A percentile compares a stretch with the other conserved stretches of the same genome.
Evolutionary conservation across 2,797 vertebrate species (phyloP).

Genomic region (Perodicticus potto): DNA sequence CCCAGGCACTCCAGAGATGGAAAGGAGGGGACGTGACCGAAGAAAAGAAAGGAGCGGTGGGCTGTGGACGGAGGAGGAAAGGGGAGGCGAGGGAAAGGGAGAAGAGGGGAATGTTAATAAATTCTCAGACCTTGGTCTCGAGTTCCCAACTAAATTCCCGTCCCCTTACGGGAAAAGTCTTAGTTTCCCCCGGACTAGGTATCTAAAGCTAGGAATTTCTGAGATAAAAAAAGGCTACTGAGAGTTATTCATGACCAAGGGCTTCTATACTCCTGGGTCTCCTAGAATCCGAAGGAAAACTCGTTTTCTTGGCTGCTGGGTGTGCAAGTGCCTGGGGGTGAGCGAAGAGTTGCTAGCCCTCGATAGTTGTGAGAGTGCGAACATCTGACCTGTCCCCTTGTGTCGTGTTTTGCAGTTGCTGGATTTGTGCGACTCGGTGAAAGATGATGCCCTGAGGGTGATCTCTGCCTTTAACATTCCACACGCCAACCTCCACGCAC

Average conservation of each 20-base stretch:
- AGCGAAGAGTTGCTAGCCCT: not conserved
- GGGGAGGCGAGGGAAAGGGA: no score
- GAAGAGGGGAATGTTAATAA: no score
- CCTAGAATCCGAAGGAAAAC: not conserved
- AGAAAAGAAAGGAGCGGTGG: not conserved
- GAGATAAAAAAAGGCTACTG: not conserved
- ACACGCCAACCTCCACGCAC: conserved; percentile 82
- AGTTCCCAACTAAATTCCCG: not conserved
- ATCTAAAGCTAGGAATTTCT: not conserved
- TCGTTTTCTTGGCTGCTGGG: not conserved
- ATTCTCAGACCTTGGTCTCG: not conserved
- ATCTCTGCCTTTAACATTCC: conserved; percentile 86
- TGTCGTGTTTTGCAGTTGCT: conserved; percentile 84
- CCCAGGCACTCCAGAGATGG: conserved; percentile 69
- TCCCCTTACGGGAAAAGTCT: not conserved
- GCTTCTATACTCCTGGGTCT: not conserved
- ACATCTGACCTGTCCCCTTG: not conserved
- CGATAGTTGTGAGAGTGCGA: not conserved
- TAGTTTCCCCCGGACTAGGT: not conserved
- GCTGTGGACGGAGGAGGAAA: not conserved
- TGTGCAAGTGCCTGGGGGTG: not conserved
- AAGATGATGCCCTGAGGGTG: conserved; percentile 86
- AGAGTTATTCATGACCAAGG: not conserved
- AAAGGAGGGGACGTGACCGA: not conserved
- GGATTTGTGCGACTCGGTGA: conserved; percentile 84